Evolutionary conservation across 2,888 invertebrate species (phyloP), one percentile per base, ranked within the genome.

Genomic region (Leptopilina syphax): DNA sequence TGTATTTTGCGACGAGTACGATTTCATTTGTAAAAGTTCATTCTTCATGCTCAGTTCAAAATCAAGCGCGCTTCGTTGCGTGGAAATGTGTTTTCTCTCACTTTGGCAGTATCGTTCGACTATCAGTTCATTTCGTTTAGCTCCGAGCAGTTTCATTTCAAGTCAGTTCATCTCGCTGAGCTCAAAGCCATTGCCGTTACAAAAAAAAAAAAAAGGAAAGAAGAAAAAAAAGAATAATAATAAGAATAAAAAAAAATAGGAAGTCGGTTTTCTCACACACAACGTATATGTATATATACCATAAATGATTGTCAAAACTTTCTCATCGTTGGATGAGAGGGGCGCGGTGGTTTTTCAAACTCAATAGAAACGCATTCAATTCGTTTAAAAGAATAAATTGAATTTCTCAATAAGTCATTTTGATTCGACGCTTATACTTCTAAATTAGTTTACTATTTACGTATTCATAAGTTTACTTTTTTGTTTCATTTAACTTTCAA

Each of bases 51-150:
- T 34, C 54, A 27, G 70, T 34, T 73, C 54, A 13, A 70, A 70
- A 70, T 70, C 47, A 70, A 54, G 50, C 27, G 70, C 70, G 70
- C 70, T 70, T 47, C 34, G 70, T 73, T 54, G 70, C 70, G 57
- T 73, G 70, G 70, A 73, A 73, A 73, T 73, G 70, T 73, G 54
- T 63, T 73, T 73, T 73, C 50, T 57, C 70, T 73, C 57, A 73
- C 70, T 73, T 73, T 73, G 57, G 70, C 34, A 73, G 34, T 57
- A 54, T 73, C 54, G 70, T 73, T 73, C 70, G 13, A n/a, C 70
- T 73, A 73, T 54, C 57, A 73, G 70, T 73, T 73, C 57, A 73
- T 73, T 73, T 73, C 70, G 57, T 73, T 73, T 73, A 73, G 70
- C 70, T 73, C 57, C 54, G 34, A 73, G 70, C 70, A 50, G 70